phyloP scores from a whole-genome alignment of 2,113 vertebrate genomes.

The Caretta caretta region DNA sequence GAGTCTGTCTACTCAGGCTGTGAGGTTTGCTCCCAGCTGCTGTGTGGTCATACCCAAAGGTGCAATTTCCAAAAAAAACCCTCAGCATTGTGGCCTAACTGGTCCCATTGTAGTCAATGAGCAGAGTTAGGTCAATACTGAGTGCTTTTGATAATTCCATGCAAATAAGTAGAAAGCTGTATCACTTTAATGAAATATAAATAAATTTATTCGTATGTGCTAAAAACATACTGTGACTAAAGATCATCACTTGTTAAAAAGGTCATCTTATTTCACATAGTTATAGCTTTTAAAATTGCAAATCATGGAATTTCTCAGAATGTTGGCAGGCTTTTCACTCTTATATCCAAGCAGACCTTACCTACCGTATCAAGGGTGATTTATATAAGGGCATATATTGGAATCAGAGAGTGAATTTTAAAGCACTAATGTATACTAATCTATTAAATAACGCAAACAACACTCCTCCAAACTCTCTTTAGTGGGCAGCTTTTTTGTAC shows the following conservation, averaged over 20 bases:
- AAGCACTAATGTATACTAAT: not conserved
- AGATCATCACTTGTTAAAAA: not conserved
- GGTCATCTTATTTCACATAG: not conserved
- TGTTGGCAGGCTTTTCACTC: not conserved
- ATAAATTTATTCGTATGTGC: not conserved
- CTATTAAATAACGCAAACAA: not conserved
- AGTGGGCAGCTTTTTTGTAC: accelerated
- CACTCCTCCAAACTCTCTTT: not conserved
- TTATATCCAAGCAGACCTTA: conserved; percentile 8
- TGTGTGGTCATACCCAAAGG: not conserved
- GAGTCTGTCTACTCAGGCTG: not conserved
- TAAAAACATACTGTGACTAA: not conserved
- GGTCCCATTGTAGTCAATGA: not conserved
- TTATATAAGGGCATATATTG: not conserved
- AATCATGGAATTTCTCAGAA: conserved; percentile 16
- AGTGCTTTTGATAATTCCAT: not conserved
- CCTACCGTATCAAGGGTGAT: not conserved
- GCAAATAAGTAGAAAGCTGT: not conserved
- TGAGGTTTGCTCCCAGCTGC: not conserved
- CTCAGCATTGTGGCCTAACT: not conserved
- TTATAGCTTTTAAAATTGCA: not conserved
- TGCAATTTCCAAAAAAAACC: not conserved
- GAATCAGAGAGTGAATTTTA: not conserved
- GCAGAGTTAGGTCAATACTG: not conserved
- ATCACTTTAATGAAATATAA: not conserved